Conservation (phyloP, 2,113 vertebrate genomes). For the Vulpes ferrilata region DNA sequence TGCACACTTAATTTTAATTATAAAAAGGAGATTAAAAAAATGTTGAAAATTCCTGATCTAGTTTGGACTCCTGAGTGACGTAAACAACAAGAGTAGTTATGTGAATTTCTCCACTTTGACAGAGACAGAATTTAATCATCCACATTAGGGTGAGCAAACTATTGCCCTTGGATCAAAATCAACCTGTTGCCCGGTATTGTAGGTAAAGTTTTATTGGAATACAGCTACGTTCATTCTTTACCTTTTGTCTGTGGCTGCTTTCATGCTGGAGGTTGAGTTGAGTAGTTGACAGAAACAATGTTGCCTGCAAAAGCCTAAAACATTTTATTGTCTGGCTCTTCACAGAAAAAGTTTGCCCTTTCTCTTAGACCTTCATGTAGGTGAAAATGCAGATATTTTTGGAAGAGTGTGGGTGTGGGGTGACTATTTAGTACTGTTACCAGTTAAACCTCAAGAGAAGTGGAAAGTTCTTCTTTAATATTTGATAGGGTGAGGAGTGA, state of each 20-base stretch:
- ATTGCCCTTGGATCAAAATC: background rate
- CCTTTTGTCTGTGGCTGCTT: background rate
- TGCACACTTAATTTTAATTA: background rate
- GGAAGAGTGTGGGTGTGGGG: background rate
- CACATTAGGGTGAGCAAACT: background rate
- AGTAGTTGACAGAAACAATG: background rate
- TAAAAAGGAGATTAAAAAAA: background rate
- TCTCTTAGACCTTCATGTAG: background rate
- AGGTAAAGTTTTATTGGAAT: conserved; percentile 26
- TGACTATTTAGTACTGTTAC: background rate
- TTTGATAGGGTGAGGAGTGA: background rate
- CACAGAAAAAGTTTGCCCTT: background rate
- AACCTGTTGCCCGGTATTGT: background rate
- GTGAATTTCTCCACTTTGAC: background rate
- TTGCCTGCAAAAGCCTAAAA: background rate
- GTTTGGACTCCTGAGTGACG: background rate
- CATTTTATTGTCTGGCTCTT: background rate
- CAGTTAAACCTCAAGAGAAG: background rate
- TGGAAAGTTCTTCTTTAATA: background rate
- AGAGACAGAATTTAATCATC: background rate
- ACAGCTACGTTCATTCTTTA: background rate
- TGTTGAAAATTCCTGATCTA: background rate
- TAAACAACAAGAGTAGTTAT: background rate
- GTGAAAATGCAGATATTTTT: background rate
- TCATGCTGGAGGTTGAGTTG: background rate